These are phyloP conservation scores for Troilus luridus DNA, from an alignment of 2,888 invertebrate genomes.

Conservation along the genomic window DNA sequence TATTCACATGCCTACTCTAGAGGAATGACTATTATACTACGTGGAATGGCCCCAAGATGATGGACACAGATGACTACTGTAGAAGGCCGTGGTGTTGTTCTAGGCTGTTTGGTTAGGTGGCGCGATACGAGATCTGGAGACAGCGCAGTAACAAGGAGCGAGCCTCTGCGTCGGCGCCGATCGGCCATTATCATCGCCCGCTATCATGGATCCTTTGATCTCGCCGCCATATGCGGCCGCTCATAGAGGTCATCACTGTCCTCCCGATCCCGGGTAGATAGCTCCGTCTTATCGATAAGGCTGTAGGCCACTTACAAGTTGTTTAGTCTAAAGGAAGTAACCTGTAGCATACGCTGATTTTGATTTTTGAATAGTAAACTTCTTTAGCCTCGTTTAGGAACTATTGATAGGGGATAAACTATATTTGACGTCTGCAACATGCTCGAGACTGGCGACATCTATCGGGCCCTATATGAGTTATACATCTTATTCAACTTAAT, in stretches of 20 bases:
- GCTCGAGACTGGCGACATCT: too few relatives aligned
- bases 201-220: neutral
- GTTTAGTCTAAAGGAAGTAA: too few relatives aligned
- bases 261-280: neutral
- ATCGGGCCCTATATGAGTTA: too few relatives aligned
- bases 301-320: too few relatives aligned
- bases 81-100: neutral
- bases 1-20: too few relatives aligned
- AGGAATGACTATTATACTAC: neutral
- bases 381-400: too few relatives aligned
- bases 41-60: neutral
- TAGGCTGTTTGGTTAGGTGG: constrained; percentile 20
- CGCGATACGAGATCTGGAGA: constrained; percentile 23
- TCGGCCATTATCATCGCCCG: neutral
- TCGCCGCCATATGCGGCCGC: neutral
- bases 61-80: neutral
- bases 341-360: too few relatives aligned
- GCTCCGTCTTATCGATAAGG: neutral
- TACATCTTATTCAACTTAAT: too few relatives aligned
- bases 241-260: neutral
- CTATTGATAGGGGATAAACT: too few relatives aligned
- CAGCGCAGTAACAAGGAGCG: neutral
- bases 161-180: neutral
- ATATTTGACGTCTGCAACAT: too few relatives aligned
- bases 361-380: too few relatives aligned